Evolutionary conservation across 2,888 invertebrate species (phyloP).

Genomic region (Drosophila seclusa): DNA sequence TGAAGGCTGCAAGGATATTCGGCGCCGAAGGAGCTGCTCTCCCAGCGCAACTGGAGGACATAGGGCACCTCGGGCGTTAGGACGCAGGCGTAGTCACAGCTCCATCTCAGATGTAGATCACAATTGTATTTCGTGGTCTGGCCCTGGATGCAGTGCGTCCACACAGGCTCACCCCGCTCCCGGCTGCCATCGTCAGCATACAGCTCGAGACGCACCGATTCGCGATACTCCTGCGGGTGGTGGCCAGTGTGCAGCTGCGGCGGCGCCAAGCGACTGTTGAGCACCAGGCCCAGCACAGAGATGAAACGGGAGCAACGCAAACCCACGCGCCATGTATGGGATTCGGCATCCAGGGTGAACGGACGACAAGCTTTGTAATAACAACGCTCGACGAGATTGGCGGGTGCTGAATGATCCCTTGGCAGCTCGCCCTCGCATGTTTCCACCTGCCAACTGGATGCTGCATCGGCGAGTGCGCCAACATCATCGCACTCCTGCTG

Average conservation of each 20-base stretch:
- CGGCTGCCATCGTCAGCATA: constrained; percentile 47
- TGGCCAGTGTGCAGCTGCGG: constrained; percentile 46
- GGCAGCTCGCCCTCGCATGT: constrained; percentile 7
- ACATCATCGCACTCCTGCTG: constrained; percentile 82
- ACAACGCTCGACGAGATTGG: constrained; percentile 77
- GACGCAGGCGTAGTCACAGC: constrained; percentile 77
- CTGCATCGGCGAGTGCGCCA: constrained; percentile 54
- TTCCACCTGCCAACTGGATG: constrained; percentile 36
- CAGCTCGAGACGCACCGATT: constrained; percentile 80
- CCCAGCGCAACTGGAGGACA: constrained; percentile 82
- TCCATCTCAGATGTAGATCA: constrained; percentile 80
- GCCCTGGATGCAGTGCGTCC: constrained; percentile 74
- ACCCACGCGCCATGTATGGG: constrained; percentile 74
- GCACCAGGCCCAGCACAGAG: constrained; percentile 80
- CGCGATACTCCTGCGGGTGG: constrained; percentile 77
- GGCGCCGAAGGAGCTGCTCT: constrained; percentile 77
- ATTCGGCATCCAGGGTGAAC: constrained; percentile 77
- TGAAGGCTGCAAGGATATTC: constrained; percentile 84
- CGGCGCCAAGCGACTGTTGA: constrained; percentile 83
- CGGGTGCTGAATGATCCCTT: constrained; percentile 30
- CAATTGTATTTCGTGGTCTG: constrained; percentile 83
- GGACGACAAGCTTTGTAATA: constrained; percentile 84
- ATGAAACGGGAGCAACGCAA: constrained; percentile 82
- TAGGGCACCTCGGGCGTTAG: constrained; percentile 82
- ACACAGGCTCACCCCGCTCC: constrained; percentile 49